These are phyloP conservation scores for Cosmia trapezina DNA, from an alignment of 2,888 invertebrate genomes.

Conservation along the genomic window DNA sequence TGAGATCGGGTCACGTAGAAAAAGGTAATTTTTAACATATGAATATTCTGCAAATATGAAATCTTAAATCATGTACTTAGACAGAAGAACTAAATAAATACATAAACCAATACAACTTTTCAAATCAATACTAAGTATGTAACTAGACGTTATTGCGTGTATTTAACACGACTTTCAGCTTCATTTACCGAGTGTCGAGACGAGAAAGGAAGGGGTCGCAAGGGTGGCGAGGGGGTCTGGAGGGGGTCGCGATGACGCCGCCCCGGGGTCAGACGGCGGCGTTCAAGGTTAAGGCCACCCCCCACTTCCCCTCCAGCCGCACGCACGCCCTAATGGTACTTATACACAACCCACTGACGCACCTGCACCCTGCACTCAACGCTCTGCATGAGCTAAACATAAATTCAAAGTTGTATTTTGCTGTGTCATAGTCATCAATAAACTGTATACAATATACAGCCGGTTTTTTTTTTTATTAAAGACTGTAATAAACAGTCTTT, in stretches of 20 bases:
- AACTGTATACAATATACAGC: too few relatives aligned
- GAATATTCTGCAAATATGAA: neutral
- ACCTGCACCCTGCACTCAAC: constrained; percentile 54
- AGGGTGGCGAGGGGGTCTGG: constrained; percentile 62
- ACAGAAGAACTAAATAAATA: neutral
- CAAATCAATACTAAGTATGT: constrained; percentile 64
- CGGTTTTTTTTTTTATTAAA: too few relatives aligned
- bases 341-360: constrained; percentile 58
- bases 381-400: constrained; percentile 12
- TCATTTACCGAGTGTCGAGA: constrained; percentile 79
- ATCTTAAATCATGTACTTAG: neutral
- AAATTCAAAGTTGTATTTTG: constrained; percentile 14
- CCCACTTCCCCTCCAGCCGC: constrained; percentile 47
- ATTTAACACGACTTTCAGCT: constrained; percentile 79
- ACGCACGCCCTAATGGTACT: constrained; percentile 73
- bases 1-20: neutral
- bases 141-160: constrained; percentile 72
- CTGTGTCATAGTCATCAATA: constrained; percentile 7
- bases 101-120: constrained; percentile 42
- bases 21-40: neutral
- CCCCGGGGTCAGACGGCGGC: constrained; percentile 84
- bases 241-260: constrained; percentile 71
- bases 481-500: too few relatives aligned
- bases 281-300: constrained; percentile 89
- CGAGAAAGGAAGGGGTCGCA: constrained; percentile 71